Evolutionary conservation across 2,797 vertebrate genomes (phyloP).

Genomic region (Choloepus didactylus): DNA sequence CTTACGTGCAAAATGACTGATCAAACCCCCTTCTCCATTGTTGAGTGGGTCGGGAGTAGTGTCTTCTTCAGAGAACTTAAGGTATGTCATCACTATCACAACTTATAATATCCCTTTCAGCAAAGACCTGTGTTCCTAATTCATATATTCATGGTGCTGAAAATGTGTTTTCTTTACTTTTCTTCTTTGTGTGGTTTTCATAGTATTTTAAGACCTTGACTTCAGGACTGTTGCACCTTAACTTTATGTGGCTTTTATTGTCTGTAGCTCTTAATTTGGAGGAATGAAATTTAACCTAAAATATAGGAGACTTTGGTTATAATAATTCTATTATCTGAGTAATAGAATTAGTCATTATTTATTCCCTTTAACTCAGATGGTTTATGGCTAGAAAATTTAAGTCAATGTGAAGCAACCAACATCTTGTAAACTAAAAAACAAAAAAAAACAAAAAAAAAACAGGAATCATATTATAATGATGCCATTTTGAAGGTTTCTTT

Average conservation of each 20-base stretch:
- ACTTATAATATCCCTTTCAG: not conserved
- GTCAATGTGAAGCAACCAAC: not conserved
- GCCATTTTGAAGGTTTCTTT: constrained; percentile 23
- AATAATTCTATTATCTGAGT: not conserved
- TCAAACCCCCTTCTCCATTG: constrained; percentile 99
- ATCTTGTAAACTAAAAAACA: not conserved
- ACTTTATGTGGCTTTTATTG: not conserved
- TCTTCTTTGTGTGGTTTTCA: not conserved
- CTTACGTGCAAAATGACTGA: constrained; percentile 99
- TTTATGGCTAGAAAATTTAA: not conserved
- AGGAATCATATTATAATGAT: not conserved
- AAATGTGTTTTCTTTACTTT: not conserved
- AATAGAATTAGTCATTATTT: not conserved
- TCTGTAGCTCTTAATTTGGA: not conserved
- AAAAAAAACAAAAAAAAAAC: not conserved
- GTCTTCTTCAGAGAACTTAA: constrained; percentile 99
- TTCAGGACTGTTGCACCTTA: not conserved
- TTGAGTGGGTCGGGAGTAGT: constrained; percentile 99
- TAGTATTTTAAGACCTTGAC: not conserved
- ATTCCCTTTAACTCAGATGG: not conserved
- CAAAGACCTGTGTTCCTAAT: not conserved
- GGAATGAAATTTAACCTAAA: not conserved
- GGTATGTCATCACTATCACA: constrained; percentile 89
- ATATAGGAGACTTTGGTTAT: not conserved
- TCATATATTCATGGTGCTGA: too few species aligned